These are phyloP conservation scores for Pangasius krempfi DNA, from an alignment of 2,797 vertebrate genomes.

Conservation along the genomic window DNA sequence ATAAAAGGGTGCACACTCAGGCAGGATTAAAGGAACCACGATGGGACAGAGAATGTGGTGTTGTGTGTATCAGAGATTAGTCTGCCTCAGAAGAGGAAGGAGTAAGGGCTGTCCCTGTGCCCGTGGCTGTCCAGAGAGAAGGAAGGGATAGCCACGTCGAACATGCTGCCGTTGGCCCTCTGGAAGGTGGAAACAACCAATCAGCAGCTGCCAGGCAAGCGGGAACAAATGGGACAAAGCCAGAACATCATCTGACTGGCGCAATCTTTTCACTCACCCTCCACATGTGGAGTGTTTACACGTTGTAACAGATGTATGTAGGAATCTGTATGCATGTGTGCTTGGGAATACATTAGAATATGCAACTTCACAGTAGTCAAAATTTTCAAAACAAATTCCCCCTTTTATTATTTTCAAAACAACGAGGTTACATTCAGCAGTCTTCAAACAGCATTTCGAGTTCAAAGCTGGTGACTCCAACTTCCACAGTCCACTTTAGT, in stretches of 20 bases:
- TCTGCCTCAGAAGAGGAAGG: neutral
- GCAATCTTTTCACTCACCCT: neutral
- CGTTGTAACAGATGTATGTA: neutral
- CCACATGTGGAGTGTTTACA: neutral
- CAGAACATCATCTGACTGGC: neutral
- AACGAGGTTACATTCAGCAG: neutral
- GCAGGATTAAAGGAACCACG: neutral
- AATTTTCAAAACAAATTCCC: neutral
- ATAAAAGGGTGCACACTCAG: neutral
- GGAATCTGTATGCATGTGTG: neutral
- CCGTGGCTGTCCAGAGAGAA: constrained; percentile 58
- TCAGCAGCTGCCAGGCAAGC: constrained; percentile 35
- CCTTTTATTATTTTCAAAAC: constrained; percentile 24
- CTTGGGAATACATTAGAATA: neutral
- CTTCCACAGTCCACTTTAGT: neutral
- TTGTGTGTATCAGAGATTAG: no score
- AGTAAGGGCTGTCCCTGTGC: constrained; percentile 24
- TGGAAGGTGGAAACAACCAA: constrained; percentile 50
- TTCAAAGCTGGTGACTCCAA: neutral
- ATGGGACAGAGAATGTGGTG: neutral
- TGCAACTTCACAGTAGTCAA: neutral
- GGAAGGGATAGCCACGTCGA: constrained; percentile 56
- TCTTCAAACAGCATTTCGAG: neutral
- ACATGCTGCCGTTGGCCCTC: constrained; percentile 46
- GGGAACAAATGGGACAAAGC: neutral